A percentile compares a stretch with the other conserved stretches of the same genome.
phyloP scores from a whole-genome alignment of 2,113 vertebrate genomes.

The Kobus ellipsiprymnus region DNA sequence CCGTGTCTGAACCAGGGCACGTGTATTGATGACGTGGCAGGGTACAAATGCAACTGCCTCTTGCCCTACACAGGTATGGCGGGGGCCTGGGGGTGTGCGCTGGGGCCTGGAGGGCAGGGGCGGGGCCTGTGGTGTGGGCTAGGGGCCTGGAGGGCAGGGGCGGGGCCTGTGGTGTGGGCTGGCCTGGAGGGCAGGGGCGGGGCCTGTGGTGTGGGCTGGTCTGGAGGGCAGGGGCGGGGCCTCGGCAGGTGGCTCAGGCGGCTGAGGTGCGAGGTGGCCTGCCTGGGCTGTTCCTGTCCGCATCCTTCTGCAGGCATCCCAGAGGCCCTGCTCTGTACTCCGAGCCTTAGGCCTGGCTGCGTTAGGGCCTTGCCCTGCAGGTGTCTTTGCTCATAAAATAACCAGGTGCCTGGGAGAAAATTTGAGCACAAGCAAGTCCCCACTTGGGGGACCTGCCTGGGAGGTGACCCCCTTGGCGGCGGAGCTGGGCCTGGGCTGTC shows the following conservation, averaged over 20 bases:
- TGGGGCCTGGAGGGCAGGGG: neutral
- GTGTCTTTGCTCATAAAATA: fast-evolving
- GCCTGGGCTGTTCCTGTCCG: neutral
- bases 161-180: neutral
- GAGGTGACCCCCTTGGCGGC: fast-evolving
- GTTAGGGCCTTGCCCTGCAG: fast-evolving
- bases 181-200: neutral
- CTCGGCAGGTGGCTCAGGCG: neutral
- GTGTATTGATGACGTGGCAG: constrained; percentile 93
- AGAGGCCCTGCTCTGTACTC: neutral
- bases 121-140: neutral
- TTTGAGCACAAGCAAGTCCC: fast-evolving
- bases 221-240: neutral
- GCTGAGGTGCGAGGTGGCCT: fast-evolving
- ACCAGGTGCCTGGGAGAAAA: neutral
- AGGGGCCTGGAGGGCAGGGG: neutral
- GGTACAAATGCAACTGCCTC: constrained; percentile 95
- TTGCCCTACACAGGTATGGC: constrained; percentile 93
- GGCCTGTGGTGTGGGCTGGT: neutral
- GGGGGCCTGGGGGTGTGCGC: fast-evolving
- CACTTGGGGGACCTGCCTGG: fast-evolving
- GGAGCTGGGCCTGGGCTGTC: too few species aligned
- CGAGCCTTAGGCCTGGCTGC: neutral
- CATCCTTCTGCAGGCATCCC: too few species aligned
- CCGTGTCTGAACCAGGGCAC: constrained; percentile 96